Evolutionary conservation across 2,888 invertebrate genomes (phyloP).

Genomic region (Yponomeuta plumbellus): DNA sequence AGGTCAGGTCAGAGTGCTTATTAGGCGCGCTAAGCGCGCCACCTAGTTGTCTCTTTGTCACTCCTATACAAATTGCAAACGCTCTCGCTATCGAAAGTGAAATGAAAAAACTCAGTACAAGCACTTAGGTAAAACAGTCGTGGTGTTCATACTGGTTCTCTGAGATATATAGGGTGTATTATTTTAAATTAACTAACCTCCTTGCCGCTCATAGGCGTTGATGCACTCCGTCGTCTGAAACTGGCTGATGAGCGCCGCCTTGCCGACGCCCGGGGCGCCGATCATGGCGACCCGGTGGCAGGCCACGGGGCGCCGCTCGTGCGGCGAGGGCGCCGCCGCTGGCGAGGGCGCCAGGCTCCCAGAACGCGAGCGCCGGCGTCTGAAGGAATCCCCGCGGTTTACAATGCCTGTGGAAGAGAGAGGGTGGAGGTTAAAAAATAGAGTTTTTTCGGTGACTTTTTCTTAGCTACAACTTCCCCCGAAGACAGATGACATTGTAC

Average conservation of each 20-base stretch:
- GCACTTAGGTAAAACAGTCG: too few species aligned
- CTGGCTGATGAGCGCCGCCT: constrained; percentile 90
- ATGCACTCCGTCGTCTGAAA: constrained; percentile 96
- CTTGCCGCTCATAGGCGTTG: constrained; percentile 92
- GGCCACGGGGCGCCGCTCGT: constrained; percentile 72
- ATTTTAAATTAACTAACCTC: constrained; percentile 76
- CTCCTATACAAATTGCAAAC: too few species aligned
- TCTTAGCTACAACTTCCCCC: too few species aligned
- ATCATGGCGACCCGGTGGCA: constrained; percentile 83
- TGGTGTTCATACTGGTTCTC: too few species aligned
- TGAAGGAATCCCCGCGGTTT: constrained; percentile 95
- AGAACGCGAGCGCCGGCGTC: constrained; percentile 88
- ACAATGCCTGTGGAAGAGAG: constrained; percentile 83
- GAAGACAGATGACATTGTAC: too few species aligned
- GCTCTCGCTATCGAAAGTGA: too few species aligned
- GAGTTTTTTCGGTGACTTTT: too few species aligned
- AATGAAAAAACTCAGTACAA: too few species aligned
- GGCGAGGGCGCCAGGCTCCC: constrained; percentile 85
- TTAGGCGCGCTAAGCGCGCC: too few species aligned
- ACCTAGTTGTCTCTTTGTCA: too few species aligned
- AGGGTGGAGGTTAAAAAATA: background rate
- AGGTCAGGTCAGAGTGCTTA: too few species aligned
- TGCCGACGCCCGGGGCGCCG: constrained; percentile 88
- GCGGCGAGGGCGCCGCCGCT: constrained; percentile 72
- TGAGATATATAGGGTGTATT: too few species aligned